phyloP scores from a whole-genome alignment of 2,888 invertebrate species.

The Adela reaumurella region DNA sequence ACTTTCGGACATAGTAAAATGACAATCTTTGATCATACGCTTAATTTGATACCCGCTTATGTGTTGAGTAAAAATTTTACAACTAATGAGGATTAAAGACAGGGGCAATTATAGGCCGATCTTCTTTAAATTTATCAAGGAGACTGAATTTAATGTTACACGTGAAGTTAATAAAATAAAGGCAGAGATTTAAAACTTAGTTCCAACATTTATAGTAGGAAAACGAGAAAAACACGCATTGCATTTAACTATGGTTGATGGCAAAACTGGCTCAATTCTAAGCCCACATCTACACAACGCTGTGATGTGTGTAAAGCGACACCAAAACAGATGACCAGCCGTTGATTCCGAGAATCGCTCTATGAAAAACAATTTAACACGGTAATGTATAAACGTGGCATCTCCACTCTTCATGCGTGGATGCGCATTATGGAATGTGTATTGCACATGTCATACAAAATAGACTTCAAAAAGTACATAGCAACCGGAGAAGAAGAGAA shows the following conservation, averaged over 20 bases:
- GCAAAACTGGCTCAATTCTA: not conserved
- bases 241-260: not conserved
- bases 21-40: no score
- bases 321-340: constrained; percentile 11
- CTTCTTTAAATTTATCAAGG: not conserved
- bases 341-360: no score
- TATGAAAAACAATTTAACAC: constrained; percentile 8
- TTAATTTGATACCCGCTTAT: no score
- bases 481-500: not conserved
- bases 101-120: not conserved
- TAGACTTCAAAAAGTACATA: constrained; percentile 7
- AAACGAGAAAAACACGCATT: not conserved
- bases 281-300: not conserved
- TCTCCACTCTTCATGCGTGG: constrained; percentile 13
- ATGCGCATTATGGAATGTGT: constrained; percentile 14
- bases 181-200: not conserved
- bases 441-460: constrained; percentile 8
- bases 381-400: constrained; percentile 10
- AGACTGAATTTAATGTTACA: not conserved
- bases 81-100: no score
- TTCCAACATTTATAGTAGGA: not conserved
- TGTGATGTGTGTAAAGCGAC: constrained; percentile 10
- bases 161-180: not conserved
- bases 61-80: no score
- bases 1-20: no score